phyloP scores from a whole-genome alignment of 2,113 vertebrate genomes.

The Hemibagrus wyckioides region DNA sequence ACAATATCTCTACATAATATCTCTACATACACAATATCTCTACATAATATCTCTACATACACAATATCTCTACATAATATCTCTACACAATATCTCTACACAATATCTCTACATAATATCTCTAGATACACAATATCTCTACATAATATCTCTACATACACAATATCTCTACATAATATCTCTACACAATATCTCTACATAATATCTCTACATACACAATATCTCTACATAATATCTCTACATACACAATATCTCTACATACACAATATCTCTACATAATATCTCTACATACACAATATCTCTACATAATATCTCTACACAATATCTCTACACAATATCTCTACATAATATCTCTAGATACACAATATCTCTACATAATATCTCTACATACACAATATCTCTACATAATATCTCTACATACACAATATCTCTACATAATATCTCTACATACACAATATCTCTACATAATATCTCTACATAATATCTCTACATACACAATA shows the following conservation, averaged over 20 bases:
- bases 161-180: background rate
- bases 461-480: background rate
- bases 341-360: background rate
- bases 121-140: background rate
- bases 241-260: background rate
- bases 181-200: background rate
- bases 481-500: background rate
- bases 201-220: background rate
- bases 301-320: too few species aligned
- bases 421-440: background rate
- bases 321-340: too few species aligned
- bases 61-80: background rate
- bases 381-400: background rate
- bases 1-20: background rate
- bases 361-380: background rate
- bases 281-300: too few species aligned
- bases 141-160: background rate
- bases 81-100: background rate
- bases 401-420: background rate
- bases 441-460: background rate
- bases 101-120: background rate
- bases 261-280: too few species aligned
- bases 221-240: background rate
- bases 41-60: background rate
- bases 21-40: background rate